Base-by-base conservation (phyloP, 2,113 vertebrate genomes). In the Tragelaphus buxtoni region DNA sequence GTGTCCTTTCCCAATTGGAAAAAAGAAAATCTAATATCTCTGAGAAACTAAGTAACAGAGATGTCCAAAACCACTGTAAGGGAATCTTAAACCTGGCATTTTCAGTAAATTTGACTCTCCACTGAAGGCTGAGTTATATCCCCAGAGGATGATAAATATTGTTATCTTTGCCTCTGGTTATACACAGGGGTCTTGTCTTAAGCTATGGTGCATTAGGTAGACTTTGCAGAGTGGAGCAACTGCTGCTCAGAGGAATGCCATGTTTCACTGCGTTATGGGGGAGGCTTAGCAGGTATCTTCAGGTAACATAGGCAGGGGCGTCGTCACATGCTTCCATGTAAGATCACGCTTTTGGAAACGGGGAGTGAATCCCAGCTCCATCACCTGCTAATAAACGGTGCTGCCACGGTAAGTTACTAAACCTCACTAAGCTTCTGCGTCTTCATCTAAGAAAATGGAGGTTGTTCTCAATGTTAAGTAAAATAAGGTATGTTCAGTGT, bases 111-210 rank as follows among this genome's bases (percentile, higher is more conserved):
- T 94, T 96, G 92, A 77, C 51, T 95, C 61, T 74, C 81, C 39
- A 80, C 45, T 60, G 79, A 96, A 95, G 80, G 55, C 55, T 94
- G 76, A 95, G n/a, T 76, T 94, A 63, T 32, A 55, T 95, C 60
- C 84, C 87, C 18, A 84, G 60, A 58, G 84, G 84, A 92, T 86
- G 92, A 88, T 51, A 94, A 95, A 97, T 96, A 96, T 30, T 90
- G 86, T 84, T 95, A 92, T 88, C 96, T 88, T 77, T 90, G 94
- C 60, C 35, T 97, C 72, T 56, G 35, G 65, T 91, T 55, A 79
- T 80, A 91, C 51, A 97, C 61, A 88, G 39, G 83, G 87, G 87
- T 92, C 76, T 97, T 69, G 32, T 95, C 94, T 88, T 96, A 96
- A 94, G 84, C 60, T 42, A 45, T n/a, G n/a, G 89, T 58, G 49